A percentile compares a stretch with the other conserved stretches of the same genome.
Conservation (phyloP, 2,113 vertebrate species). For the Benitochromis conjunctus region DNA sequence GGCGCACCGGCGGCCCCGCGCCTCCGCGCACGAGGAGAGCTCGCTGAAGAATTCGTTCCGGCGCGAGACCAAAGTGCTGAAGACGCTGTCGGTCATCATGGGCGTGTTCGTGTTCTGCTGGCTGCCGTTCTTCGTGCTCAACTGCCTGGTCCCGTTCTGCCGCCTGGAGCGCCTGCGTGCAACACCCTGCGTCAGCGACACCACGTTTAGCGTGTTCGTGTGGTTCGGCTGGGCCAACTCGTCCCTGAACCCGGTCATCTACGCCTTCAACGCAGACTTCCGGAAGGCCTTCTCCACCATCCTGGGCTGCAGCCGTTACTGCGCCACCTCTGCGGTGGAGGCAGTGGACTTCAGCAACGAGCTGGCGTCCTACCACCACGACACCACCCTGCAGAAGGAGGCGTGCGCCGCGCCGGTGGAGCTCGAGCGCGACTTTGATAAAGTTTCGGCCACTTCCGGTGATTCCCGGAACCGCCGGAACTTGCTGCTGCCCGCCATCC, state of each 20-base stretch:
- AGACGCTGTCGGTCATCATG: constrained; percentile 82
- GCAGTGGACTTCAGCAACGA: constrained; percentile 77
- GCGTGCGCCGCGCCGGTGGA: constrained; percentile 28
- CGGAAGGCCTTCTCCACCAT: constrained; percentile 76
- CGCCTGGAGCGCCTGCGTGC: constrained; percentile 19
- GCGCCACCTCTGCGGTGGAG: constrained; percentile 68
- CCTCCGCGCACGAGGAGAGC: constrained; percentile 57
- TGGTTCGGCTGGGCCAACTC: constrained; percentile 86
- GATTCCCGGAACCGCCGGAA: constrained; percentile 40
- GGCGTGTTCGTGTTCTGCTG: constrained; percentile 84
- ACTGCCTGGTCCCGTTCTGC: constrained; percentile 82
- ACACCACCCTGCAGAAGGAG: constrained; percentile 75
- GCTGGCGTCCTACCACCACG: constrained; percentile 75
- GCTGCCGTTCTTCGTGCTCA: constrained; percentile 83
- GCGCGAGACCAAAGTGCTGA: constrained; percentile 81
- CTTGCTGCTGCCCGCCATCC: constrained; percentile 43
- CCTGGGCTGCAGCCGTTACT: constrained; percentile 68
- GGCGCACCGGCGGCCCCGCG: constrained; percentile 33
- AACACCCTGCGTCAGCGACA: constrained; percentile 71
- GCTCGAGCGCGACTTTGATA: constrained; percentile 35
- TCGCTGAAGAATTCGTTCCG: constrained; percentile 74
- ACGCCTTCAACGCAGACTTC: constrained; percentile 81
- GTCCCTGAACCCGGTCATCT: constrained; percentile 80
- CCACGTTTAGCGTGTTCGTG: constrained; percentile 79
- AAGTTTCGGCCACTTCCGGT: constrained; percentile 44